phyloP scores from a whole-genome alignment of 2,113 vertebrate species.

The Tenebrosternarchus preto region DNA sequence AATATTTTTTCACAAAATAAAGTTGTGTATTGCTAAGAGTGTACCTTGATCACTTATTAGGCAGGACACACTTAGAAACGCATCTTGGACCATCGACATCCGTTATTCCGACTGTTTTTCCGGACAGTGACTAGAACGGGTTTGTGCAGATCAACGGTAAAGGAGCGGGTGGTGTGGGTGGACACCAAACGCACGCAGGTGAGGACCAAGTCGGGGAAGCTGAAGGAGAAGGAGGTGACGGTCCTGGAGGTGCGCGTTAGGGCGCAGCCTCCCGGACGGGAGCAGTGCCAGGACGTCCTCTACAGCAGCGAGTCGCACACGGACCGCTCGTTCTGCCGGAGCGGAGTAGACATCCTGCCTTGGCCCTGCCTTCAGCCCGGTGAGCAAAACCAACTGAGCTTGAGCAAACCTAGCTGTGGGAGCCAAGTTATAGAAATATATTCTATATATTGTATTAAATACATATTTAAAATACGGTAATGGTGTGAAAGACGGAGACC shows the following conservation, averaged over 20 bases:
- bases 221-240: constrained; percentile 75
- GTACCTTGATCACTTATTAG: not conserved
- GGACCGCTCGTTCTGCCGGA: constrained; percentile 72
- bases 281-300: constrained; percentile 69
- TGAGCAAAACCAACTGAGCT: constrained; percentile 12
- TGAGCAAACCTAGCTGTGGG: no score
- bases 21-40: not conserved
- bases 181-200: constrained; percentile 74
- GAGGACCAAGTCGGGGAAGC: constrained; percentile 70
- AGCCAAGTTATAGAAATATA: no score
- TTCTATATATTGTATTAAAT: no score
- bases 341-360: constrained; percentile 68
- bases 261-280: constrained; percentile 70
- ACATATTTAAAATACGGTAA: no score
- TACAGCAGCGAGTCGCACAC: constrained; percentile 77
- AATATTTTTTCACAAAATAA: no score
- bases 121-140: not conserved
- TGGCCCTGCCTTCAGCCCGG: constrained; percentile 67
- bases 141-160: constrained; percentile 68
- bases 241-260: constrained; percentile 75
- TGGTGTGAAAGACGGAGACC: no score
- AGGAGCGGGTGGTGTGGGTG: constrained; percentile 75
- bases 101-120: not conserved
- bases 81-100: not conserved
- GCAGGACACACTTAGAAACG: not conserved